Percentiles rank a stretch among this genome's conserved stretches.
Conservation (phyloP, 2,113 vertebrate genomes). For the Tragelaphus imberbis region DNA sequence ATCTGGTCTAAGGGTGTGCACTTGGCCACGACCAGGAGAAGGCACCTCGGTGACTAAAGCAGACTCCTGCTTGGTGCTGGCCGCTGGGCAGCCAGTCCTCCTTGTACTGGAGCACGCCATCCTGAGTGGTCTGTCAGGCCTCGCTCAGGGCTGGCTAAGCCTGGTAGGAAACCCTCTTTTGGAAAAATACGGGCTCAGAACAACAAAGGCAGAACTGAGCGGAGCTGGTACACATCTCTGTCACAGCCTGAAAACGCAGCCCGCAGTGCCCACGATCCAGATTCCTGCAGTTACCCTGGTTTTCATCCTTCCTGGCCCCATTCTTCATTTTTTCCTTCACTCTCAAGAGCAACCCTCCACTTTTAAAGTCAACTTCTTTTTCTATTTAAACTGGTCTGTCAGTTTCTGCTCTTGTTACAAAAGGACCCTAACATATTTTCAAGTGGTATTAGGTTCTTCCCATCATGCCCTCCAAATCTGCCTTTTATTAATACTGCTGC, state of each 20-base stretch:
- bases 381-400: background rate
- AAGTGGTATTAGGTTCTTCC: background rate
- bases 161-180: background rate
- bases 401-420: background rate
- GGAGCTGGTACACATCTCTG: background rate
- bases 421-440: background rate
- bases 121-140: background rate
- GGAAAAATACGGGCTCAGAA: background rate
- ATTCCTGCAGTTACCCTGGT: background rate
- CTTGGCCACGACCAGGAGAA: background rate
- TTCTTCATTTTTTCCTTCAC: background rate
- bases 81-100: background rate
- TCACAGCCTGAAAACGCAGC: background rate
- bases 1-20: too few species aligned
- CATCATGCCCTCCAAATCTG: background rate
- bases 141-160: background rate
- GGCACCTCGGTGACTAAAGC: rapidly evolving
- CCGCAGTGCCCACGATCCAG: rapidly evolving
- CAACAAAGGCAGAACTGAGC: background rate
- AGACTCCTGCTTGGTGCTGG: background rate
- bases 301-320: background rate
- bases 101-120: background rate
- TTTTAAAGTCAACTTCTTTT: background rate
- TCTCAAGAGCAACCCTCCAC: background rate
- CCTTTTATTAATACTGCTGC: background rate